Evolutionary conservation across 2,888 invertebrate species (phyloP).

Genomic region (Cantharis rufa): DNA sequence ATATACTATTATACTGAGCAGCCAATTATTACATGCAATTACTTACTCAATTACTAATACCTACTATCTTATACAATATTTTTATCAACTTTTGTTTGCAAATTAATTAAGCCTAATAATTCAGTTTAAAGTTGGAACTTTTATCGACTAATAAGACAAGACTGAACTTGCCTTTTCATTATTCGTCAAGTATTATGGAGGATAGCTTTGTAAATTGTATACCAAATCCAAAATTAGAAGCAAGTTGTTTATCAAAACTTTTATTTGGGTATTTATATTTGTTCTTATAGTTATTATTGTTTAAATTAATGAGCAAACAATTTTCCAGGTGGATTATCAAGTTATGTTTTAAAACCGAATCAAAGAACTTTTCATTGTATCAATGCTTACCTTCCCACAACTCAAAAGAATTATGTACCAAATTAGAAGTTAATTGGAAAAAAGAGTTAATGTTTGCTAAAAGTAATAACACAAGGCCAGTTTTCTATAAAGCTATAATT

Average conservation of each 20-base stretch:
- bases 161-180: too few relatives aligned
- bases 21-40: too few relatives aligned
- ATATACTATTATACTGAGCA: too few relatives aligned
- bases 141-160: too few relatives aligned
- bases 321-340: slow-evolving; percentile 47
- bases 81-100: too few relatives aligned
- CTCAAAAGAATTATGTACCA: slow-evolving; percentile 66
- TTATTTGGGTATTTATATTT: slow-evolving; percentile 24
- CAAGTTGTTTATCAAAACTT: slow-evolving; percentile 29
- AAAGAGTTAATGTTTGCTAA: slow-evolving; percentile 62
- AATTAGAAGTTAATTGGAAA: slow-evolving; percentile 65
- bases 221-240: slow-evolving; percentile 35
- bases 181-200: too few relatives aligned
- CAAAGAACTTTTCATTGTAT: slow-evolving; percentile 63
- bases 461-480: slow-evolving; percentile 59
- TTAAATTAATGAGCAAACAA: not conserved
- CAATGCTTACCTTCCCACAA: slow-evolving; percentile 64
- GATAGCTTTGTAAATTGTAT: not conserved
- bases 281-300: too few relatives aligned
- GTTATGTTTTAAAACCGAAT: slow-evolving; percentile 59
- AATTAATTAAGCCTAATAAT: too few relatives aligned
- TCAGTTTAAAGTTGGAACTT: too few relatives aligned
- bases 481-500: slow-evolving; percentile 61
- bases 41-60: too few relatives aligned
- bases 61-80: too few relatives aligned